These are phyloP conservation scores for Sphyrna mokarran DNA, from an alignment of 2,113 vertebrate species.

Conservation along the genomic window DNA sequence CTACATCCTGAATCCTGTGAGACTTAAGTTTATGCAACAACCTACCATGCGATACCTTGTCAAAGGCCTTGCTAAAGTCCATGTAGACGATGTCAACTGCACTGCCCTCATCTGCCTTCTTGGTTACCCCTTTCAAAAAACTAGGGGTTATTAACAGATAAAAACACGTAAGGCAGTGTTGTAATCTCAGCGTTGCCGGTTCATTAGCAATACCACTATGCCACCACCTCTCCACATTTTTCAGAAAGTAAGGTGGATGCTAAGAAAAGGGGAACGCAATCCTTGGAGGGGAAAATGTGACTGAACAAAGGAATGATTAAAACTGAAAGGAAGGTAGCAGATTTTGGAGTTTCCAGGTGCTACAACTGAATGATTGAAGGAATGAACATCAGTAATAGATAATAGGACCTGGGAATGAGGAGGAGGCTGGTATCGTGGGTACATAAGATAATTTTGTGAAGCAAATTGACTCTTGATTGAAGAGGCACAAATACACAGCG, in stretches of 20 bases:
- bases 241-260: neutral
- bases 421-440: neutral
- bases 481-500: neutral
- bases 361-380: neutral
- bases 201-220: too few relatives aligned
- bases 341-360: neutral
- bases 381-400: neutral
- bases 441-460: neutral
- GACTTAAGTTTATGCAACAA: too few relatives aligned
- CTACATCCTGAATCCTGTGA: too few relatives aligned
- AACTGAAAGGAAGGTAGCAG: neutral
- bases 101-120: too few relatives aligned
- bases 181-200: too few relatives aligned
- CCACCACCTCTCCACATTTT: neutral
- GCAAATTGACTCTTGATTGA: neutral
- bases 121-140: too few relatives aligned
- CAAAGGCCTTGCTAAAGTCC: too few relatives aligned
- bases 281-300: neutral
- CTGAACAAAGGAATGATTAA: neutral
- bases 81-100: too few relatives aligned
- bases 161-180: too few relatives aligned
- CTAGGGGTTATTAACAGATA: too few relatives aligned
- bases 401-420: neutral
- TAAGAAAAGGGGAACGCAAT: neutral
- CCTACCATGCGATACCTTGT: too few relatives aligned